phyloP scores from a whole-genome alignment of 2,113 vertebrate genomes.

The Phalacrocorax brasilianus region DNA sequence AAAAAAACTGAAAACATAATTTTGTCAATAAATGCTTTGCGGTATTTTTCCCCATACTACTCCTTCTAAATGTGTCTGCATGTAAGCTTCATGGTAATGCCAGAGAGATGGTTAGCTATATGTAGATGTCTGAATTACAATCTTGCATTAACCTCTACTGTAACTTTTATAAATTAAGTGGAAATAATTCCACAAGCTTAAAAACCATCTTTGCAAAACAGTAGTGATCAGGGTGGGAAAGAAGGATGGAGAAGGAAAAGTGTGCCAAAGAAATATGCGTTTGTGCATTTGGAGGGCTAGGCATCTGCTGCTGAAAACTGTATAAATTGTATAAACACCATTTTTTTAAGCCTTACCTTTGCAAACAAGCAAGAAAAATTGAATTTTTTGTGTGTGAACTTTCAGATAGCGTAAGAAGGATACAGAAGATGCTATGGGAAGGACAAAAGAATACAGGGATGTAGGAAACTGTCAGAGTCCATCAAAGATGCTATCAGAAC shows the following conservation, averaged over 20 bases:
- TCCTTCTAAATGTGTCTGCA: not conserved
- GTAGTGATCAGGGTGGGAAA: not conserved
- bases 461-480: not conserved
- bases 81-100: not conserved
- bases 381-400: not conserved
- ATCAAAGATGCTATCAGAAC: not conserved
- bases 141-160: not conserved
- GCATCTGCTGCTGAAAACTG: not conserved
- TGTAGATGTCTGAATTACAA: not conserved
- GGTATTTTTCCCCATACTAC: not conserved
- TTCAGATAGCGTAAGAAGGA: not conserved
- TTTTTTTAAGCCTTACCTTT: not conserved
- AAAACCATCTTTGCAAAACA: not conserved
- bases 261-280: accelerated
- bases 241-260: not conserved
- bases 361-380: not conserved
- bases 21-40: not conserved
- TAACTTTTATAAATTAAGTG: not conserved
- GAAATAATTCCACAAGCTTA: not conserved
- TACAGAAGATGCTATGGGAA: not conserved
- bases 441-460: not conserved
- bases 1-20: not conserved
- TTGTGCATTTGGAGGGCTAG: not conserved
- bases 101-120: not conserved
- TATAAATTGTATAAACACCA: not conserved